A percentile compares a stretch with the other conserved stretches of the same genome.
These are phyloP conservation scores for Columba livia DNA, from an alignment of 2,113 vertebrate species.

Conservation along the genomic window DNA sequence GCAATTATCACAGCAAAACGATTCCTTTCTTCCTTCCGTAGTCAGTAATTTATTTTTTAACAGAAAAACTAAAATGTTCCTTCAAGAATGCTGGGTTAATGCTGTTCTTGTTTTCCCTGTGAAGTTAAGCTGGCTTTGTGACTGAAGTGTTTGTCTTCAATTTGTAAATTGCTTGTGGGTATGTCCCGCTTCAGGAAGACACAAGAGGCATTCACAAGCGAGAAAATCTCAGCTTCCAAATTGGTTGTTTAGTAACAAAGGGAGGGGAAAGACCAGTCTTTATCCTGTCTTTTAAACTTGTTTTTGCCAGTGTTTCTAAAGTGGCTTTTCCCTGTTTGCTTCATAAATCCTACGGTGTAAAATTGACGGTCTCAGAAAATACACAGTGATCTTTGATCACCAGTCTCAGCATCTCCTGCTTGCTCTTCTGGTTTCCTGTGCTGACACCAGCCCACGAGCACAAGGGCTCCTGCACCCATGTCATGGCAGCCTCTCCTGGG, in stretches of 20 bases:
- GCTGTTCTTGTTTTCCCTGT: slow-evolving; percentile 29
- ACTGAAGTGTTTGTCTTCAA: slow-evolving; percentile 41
- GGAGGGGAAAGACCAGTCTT: not conserved
- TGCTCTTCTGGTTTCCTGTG: not conserved
- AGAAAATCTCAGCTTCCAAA: not conserved
- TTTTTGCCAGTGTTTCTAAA: not conserved
- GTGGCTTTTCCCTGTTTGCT: not conserved
- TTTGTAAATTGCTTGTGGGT: slow-evolving; percentile 31
- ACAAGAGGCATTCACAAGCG: not conserved
- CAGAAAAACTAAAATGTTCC: slow-evolving; percentile 23
- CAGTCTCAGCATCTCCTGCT: not conserved
- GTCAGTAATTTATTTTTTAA: slow-evolving; percentile 53
- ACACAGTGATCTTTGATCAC: not conserved
- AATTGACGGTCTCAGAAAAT: not conserved
- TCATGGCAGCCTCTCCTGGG: not conserved
- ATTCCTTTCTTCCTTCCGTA: slow-evolving; percentile 32
- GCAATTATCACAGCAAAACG: slow-evolving; percentile 67
- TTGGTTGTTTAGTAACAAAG: not conserved
- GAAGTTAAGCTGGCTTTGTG: slow-evolving; percentile 32
- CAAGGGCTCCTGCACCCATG: not conserved
- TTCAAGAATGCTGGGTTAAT: slow-evolving; percentile 23
- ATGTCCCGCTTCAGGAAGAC: slow-evolving; percentile 35
- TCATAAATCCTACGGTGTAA: not conserved
- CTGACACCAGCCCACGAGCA: fast-evolving
- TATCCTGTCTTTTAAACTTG: not conserved